A percentile compares a stretch with the other conserved stretches of the same genome.
Evolutionary conservation across 2,888 invertebrate genomes (phyloP).

Genomic region (Steinernema hermaphroditum): DNA sequence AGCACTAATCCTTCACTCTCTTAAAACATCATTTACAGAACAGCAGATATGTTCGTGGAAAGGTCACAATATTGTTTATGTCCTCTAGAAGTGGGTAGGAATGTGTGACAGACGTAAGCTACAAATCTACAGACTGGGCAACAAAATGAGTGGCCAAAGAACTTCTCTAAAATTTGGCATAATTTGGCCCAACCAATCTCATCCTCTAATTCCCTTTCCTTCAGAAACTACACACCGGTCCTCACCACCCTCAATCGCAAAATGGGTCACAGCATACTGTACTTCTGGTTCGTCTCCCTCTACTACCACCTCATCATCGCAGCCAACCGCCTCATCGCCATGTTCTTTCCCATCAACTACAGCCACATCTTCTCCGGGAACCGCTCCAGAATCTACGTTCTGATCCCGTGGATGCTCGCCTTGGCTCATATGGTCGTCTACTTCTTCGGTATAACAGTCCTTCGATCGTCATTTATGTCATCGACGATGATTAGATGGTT

Average conservation of each 20-base stretch:
- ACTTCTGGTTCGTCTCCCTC: slow-evolving; percentile 20
- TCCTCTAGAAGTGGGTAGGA: too few relatives aligned
- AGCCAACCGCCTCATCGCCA: slow-evolving; percentile 8
- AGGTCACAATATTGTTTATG: too few relatives aligned
- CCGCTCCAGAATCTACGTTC: background rate
- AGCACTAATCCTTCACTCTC: too few relatives aligned
- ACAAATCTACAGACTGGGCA: too few relatives aligned
- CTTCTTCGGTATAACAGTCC: slow-evolving; percentile 8
- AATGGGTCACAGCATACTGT: slow-evolving; percentile 8
- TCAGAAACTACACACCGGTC: background rate
- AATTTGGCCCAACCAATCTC: too few relatives aligned
- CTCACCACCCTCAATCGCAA: background rate
- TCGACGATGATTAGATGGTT: slow-evolving; percentile 13
- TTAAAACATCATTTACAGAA: too few relatives aligned
- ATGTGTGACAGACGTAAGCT: too few relatives aligned
- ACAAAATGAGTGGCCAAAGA: too few relatives aligned
- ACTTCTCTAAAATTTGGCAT: too few relatives aligned
- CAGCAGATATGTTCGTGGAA: too few relatives aligned
- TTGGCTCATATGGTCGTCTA: background rate
- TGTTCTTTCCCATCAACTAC: slow-evolving; percentile 10
- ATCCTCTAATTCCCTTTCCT: too few relatives aligned
- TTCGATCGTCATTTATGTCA: too few relatives aligned
- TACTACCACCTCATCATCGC: slow-evolving; percentile 18
- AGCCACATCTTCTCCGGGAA: background rate
- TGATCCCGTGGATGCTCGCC: background rate